Conservation (phyloP, 2,888 invertebrate genomes). For the Strigamia transsilvanica region DNA sequence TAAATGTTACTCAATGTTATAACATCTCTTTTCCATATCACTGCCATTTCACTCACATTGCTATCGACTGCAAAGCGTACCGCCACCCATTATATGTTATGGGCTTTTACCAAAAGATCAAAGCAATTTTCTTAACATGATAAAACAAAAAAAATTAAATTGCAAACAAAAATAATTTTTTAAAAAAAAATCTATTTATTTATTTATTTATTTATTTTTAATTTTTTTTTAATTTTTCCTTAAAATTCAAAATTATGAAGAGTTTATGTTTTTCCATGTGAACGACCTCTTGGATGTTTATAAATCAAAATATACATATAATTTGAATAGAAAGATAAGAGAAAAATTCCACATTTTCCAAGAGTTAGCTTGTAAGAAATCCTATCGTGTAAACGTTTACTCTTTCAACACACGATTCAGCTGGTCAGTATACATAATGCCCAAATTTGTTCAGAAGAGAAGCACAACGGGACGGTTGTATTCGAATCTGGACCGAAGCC, state of each 20-base stretch:
- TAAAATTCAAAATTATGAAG: background rate
- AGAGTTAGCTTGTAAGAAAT: constrained; percentile 22
- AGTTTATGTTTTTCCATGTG: background rate
- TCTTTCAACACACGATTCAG: constrained; percentile 7
- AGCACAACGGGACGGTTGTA: background rate
- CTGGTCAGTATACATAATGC: background rate
- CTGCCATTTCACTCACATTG: constrained; percentile 8
- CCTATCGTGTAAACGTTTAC: constrained; percentile 3
- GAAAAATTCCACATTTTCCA: constrained; percentile 14
- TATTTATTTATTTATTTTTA: background rate
- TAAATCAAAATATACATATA: background rate
- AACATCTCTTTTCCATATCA: constrained; percentile 19
- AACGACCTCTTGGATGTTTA: constrained; percentile 5
- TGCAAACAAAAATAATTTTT: background rate
- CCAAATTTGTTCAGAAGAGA: constrained; percentile 6
- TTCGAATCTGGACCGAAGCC: background rate
- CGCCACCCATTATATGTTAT: background rate
- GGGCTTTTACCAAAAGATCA: background rate
- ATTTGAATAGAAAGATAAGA: constrained; percentile 18
- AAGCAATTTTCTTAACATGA: background rate
- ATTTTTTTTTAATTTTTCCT: background rate
- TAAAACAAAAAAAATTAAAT: background rate
- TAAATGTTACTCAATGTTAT: constrained; percentile 11
- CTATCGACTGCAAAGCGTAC: constrained; percentile 1
- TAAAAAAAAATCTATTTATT: background rate